phyloP scores from a whole-genome alignment of 2,113 vertebrate species.

The Tachysurus fulvidraco region DNA sequence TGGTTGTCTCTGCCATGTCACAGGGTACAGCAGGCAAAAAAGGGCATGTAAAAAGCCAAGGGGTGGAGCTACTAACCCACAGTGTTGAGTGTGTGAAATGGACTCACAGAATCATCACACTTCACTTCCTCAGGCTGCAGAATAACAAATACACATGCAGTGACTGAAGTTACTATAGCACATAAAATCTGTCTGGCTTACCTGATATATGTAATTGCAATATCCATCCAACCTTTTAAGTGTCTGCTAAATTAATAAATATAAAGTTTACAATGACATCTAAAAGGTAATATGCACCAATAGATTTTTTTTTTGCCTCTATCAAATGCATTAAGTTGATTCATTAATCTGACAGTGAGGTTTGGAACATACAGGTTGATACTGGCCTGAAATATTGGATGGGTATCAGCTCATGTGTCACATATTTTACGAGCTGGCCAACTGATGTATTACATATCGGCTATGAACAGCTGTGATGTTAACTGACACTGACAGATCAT shows the following conservation, averaged over 20 bases:
- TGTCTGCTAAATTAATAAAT: background rate
- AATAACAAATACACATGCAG: background rate
- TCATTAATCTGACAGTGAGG: background rate
- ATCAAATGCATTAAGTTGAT: background rate
- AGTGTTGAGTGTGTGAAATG: conserved; percentile 10
- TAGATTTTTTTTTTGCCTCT: background rate
- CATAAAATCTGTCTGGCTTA: background rate
- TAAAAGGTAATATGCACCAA: background rate
- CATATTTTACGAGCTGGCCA: background rate
- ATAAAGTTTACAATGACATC: background rate
- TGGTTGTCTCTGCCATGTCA: conserved; percentile 38
- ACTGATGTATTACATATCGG: background rate
- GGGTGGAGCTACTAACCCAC: conserved; percentile 4
- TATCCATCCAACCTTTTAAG: background rate
- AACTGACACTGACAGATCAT: background rate
- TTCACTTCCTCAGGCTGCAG: background rate
- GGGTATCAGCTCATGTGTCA: background rate
- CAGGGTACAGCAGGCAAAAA: conserved; percentile 27
- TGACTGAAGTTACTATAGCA: background rate
- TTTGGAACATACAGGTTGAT: background rate
- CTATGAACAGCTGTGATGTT: background rate
- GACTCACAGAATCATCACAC: background rate
- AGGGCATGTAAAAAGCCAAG: conserved; percentile 14
- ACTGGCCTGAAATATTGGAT: background rate
- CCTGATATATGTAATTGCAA: too few species aligned